Evolutionary conservation across 2,888 invertebrate genomes (phyloP), one percentile per base, ranked within the genome.

Genomic region (Rhabditoides inermis): DNA sequence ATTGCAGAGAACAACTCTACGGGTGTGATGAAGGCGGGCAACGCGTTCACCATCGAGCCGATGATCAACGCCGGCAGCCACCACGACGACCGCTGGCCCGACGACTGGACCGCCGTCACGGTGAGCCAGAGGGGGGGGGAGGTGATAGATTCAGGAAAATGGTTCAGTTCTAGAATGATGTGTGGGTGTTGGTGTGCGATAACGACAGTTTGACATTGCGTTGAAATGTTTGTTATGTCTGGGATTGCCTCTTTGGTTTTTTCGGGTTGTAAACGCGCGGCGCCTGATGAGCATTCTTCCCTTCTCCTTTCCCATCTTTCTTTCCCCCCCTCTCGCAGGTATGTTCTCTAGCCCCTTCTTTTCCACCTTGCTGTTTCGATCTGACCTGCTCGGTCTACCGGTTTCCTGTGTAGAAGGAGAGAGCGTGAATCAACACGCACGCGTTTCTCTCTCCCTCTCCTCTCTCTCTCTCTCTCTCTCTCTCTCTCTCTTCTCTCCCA

Each of bases 21-120:
- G 26, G 98, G 98, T 25, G 86, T 98, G n/a, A 95, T 98, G 91
- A 92, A 92, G 79, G 84, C 90, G 0, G 95, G 95, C 0, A 91
- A 99, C 75, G 85, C 87, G 69, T 98, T 99, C 79, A 98, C 98
- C 1, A 98, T 99, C 63, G 98, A 98, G 78, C 98, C 98, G 0
- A 99, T 99, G 98, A 94, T 98, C 77, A 92, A 91, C 28, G 87
- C 88, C 78, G 75, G 75, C 27, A 44, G 49, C 2, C 58, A 52
- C 47, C 39, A 57, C 45, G 68, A 70, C 45, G 63, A 64, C 12
- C 59, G 86, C 77, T 91, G 91, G 95, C 94, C 94, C 15, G 94
- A 98, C 77, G 86, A 86, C 0, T 98, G 95, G 94, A 92, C 95
- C 0, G 87, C 88, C 0, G 82, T 88, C 0, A 90, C 88, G 0